Conservation (phyloP, 2,113 vertebrate genomes). For the Brachyhypopomus gauderio region DNA sequence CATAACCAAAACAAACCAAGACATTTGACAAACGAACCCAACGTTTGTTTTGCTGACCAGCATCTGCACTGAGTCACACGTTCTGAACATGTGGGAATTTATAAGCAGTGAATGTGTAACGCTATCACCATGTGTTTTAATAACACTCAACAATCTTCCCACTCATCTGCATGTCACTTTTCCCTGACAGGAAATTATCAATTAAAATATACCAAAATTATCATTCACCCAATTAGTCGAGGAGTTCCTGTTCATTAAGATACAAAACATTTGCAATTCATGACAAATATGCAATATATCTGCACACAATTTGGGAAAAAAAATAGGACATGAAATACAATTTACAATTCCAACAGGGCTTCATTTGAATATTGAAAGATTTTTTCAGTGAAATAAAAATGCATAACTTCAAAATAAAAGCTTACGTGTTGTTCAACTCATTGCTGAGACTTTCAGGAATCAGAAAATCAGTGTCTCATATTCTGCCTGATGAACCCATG, state of each 20-base stretch:
- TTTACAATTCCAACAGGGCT: conserved; percentile 21
- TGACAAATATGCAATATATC: not conserved
- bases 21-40: too few species aligned
- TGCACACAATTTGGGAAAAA: conserved; percentile 25
- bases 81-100: not conserved
- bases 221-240: conserved; percentile 34
- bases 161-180: conserved; percentile 6
- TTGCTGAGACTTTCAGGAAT: conserved; percentile 4
- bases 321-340: conserved; percentile 40
- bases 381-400: conserved; percentile 16
- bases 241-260: conserved; percentile 35
- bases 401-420: conserved; percentile 13
- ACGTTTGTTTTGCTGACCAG: not conserved
- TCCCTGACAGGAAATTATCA: conserved; percentile 28
- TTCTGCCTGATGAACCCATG: conserved; percentile 1
- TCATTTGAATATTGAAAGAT: conserved; percentile 8
- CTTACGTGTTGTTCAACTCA: not conserved
- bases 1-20: not conserved
- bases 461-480: conserved; percentile 9
- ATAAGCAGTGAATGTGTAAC: not conserved
- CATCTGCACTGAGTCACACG: conserved; percentile 5
- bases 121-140: not conserved
- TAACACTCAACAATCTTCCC: not conserved
- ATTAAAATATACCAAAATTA: conserved; percentile 41
- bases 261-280: conserved; percentile 34